Base-by-base conservation (phyloP, 2,113 vertebrate genomes). In the Leptosomus discolor region DNA sequence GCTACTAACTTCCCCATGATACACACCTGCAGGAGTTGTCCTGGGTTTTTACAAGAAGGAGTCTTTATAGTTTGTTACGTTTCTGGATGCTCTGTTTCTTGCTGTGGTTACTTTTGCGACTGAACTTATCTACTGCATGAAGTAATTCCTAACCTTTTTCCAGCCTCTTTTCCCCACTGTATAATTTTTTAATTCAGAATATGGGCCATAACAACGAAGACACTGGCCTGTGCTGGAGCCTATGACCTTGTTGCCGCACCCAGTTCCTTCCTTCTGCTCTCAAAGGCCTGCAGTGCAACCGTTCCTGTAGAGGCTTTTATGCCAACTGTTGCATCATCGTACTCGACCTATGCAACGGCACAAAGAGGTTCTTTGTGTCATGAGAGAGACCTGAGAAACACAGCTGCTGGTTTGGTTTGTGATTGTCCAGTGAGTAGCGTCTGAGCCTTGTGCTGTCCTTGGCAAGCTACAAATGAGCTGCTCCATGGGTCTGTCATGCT, bases 271-370 rank as follows among this genome's bases (percentile, higher is more conserved):
- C 56, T 64, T 30, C 74, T 75, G 45, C 34, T 54, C 15, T 50
- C 15, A 13, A 4, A 9, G 41, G 12, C 10, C 19, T 63, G 37
- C 30, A 23, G 5, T 18, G 8, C 50, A 51, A 13, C 8, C 3
- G 1, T 39, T 64, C 26, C 34, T 65, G 75, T 56, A 39, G 21
- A 32, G 27, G 74, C 57, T 60, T 78, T 53, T 37, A 11, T 48
- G 53, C 12, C 1, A 0, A 15, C 19, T 41, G 30, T 57, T 5
- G 3, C 50, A 58, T 29, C 16, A 70, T n/a, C 4, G 0, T 64
- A 20, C 34, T 29, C 0, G 2, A 29, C 9, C n/a, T 2, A 2
- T 45, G 41, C 29, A 51, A 27, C 1, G 2, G 12, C 56, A 4
- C 17, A 11, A 60, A 23, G 30, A 27, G 15, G 46, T 48, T 30